phyloP scores from a whole-genome alignment of 2,888 invertebrate species.

The Heliconius hortense region DNA sequence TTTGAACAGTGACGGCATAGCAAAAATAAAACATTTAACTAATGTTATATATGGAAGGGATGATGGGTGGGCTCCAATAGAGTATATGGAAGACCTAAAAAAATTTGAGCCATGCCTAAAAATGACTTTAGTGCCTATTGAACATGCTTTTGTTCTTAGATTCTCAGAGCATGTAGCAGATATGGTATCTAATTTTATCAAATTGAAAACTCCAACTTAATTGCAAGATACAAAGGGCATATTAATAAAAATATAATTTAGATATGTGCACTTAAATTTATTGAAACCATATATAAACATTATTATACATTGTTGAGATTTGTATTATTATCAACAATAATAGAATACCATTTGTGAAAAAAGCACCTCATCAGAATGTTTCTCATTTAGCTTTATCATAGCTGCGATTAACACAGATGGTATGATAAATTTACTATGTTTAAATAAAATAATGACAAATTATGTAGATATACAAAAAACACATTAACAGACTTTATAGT shows the following conservation, averaged over 20 bases:
- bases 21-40: conserved; percentile 81
- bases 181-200: conserved; percentile 62
- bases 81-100: conserved; percentile 85
- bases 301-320: conserved; percentile 37
- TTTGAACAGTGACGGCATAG: conserved; percentile 84
- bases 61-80: conserved; percentile 92
- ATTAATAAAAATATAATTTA: conserved; percentile 23
- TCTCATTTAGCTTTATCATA: conserved; percentile 25
- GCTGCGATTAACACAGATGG: conserved; percentile 34
- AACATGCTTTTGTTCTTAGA: conserved; percentile 91
- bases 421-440: conserved; percentile 13
- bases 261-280: conserved; percentile 73
- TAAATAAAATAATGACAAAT: conserved; percentile 16
- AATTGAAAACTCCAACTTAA: conserved; percentile 42
- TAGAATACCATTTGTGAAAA: conserved; percentile 38
- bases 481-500: conserved; percentile 8
- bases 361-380: conserved; percentile 32
- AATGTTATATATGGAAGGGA: conserved; percentile 88
- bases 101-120: conserved; percentile 58
- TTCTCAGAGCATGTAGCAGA: conserved; percentile 82
- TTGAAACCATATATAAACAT: conserved; percentile 55
- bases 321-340: conserved; percentile 33
- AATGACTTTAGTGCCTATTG: conserved; percentile 59
- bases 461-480: conserved; percentile 5
- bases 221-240: conserved; percentile 22